Evolutionary conservation across 2,797 vertebrate species (phyloP).

Genomic region (Tympanoctomys barrerae): DNA sequence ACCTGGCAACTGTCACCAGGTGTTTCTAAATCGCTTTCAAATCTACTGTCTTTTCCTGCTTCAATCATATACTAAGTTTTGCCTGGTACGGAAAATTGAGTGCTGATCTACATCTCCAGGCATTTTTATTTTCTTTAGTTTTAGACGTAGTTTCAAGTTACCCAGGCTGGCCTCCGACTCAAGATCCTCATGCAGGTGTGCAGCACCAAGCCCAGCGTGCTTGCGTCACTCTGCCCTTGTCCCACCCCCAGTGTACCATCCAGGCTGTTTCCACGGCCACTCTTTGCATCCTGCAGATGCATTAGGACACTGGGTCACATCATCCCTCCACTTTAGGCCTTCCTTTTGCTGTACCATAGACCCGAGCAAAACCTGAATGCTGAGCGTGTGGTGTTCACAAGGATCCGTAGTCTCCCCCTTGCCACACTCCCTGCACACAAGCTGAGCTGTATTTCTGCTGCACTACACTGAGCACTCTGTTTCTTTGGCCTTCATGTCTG

Average conservation of each 20-base stretch:
- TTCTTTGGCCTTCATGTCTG: background rate
- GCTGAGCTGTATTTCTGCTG: background rate
- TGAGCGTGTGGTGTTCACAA: background rate
- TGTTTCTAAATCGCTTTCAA: conserved; percentile 13
- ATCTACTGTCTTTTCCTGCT: background rate
- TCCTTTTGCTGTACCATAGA: background rate
- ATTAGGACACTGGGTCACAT: background rate
- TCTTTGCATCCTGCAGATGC: background rate
- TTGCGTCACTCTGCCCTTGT: background rate
- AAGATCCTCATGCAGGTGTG: background rate
- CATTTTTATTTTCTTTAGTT: background rate
- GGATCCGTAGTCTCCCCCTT: background rate
- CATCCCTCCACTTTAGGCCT: conserved; percentile 1
- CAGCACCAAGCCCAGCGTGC: background rate
- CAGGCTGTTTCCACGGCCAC: background rate
- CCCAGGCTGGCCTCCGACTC: background rate
- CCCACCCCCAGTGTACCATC: background rate
- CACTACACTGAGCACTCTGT: background rate
- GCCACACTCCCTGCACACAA: background rate
- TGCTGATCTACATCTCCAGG: background rate
- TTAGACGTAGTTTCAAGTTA: background rate
- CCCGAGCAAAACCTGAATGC: background rate
- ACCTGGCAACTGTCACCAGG: background rate
- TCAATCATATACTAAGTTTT: background rate
- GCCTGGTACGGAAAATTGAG: background rate